Base-by-base conservation (phyloP, 2,113 vertebrate species). In the Serranochromis macrocephalus region DNA sequence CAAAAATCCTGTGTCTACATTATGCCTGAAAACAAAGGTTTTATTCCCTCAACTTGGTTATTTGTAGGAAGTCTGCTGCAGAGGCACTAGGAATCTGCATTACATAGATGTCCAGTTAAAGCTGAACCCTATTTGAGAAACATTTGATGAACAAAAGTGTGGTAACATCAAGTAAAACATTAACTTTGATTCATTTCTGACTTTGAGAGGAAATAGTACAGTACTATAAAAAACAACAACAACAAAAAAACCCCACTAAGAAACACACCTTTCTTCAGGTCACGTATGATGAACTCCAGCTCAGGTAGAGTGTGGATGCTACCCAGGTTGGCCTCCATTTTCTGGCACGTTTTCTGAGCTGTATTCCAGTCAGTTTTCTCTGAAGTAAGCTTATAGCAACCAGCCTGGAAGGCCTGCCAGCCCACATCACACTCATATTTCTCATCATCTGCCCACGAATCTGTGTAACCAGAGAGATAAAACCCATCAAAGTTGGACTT, bases 271-370 rank as follows among this genome's bases (percentile, higher is more conserved):
- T 58, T 94, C 87, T 98, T 99, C 90, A 99, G 89, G 93, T 97
- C 96, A 93, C 96, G 97, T 51, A 97, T 95, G 93, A 99, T 96
- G 26, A 99, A 99, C 95, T 99, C 99, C 82, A 99, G 95, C 94
- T 99, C 99, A 0, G 97, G 96, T 21, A 98, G 92, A 1, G 97
- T 98, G 95, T 99, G 99, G 92, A 99, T 96, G 96, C 99, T 99
- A 95, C 98, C 97, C 81, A 99, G 95, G 95, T 98, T 98, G 4
- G 97, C 97, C 2, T 98, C 98, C 0, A 96, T 96, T 85, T 97
- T 96, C 87, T 98, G 96, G 78, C 99, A 99, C 9, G 93, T 96
- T 93, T 97, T 98, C 93, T 97, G 97, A 0, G 98, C 97, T 2
- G 97, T 95, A 57, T 97, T 96, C 99, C 98, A 99, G 86, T 96